Percentiles rank a stretch among this genome's conserved stretches.
Evolutionary conservation across 2,888 invertebrate genomes (phyloP).

Genomic region (Hedychridium roseum): DNA sequence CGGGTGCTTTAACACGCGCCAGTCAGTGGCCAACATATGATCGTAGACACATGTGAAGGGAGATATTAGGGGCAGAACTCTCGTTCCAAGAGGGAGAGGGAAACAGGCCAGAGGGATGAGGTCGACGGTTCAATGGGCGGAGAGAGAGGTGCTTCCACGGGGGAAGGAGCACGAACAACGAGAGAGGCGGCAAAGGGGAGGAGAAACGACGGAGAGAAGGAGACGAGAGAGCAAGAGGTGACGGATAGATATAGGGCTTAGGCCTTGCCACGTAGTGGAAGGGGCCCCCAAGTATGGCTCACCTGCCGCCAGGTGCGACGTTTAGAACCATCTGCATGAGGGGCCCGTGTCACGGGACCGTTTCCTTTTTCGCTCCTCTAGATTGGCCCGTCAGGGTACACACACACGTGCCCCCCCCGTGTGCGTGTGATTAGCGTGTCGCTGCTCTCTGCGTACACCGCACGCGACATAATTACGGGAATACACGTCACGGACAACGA

Average conservation of each 20-base stretch:
- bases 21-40: conserved; percentile 30
- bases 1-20: conserved; percentile 5
- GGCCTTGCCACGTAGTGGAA: conserved; percentile 22
- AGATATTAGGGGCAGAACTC: conserved; percentile 18
- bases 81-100: not conserved
- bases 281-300: conserved; percentile 42
- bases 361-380: conserved; percentile 39
- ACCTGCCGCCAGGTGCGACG: conserved; percentile 54
- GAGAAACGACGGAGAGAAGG: no score
- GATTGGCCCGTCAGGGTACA: no score
- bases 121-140: no score
- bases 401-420: no score
- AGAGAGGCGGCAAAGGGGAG: no score
- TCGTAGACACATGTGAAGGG: conserved; percentile 16
- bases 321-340: conserved; percentile 50
- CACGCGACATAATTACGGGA: conserved; percentile 26
- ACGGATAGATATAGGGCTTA: no score
- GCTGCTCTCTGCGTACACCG: conserved; percentile 10
- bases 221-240: no score
- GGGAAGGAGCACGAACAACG: no score
- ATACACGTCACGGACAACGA: conserved; percentile 23
- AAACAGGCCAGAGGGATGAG: conserved; percentile 13
- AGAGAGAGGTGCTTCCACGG: no score
- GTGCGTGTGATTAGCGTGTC: not conserved
- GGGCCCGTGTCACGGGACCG: conserved; percentile 48